A percentile compares a stretch with the other conserved stretches of the same genome.
Evolutionary conservation across 1,140 invertebrate species (phyloP).

Genomic region (Trichonephila clavipes): DNA sequence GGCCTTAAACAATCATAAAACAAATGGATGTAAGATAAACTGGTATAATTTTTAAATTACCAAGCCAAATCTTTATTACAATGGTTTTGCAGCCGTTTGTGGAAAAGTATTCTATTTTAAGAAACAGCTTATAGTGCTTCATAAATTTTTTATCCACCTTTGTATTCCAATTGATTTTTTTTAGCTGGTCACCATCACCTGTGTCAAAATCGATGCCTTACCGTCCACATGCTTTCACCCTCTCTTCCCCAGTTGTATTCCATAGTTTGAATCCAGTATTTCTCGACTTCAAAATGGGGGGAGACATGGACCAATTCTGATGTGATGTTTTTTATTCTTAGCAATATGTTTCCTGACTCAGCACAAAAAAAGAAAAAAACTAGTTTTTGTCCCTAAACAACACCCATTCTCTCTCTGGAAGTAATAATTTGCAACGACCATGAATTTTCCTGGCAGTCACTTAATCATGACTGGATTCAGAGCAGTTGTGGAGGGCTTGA

Average conservation of each 20-base stretch:
- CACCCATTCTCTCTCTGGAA: not conserved
- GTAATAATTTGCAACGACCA: too few species aligned
- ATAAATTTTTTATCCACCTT: not conserved
- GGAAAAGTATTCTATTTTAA: not conserved
- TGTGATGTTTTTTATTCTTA: constrained; percentile 59
- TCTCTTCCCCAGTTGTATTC: constrained; percentile 9
- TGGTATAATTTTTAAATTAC: too few species aligned
- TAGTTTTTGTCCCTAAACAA: not conserved
- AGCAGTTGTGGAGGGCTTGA: not conserved
- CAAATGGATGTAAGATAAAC: too few species aligned
- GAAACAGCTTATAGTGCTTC: not conserved
- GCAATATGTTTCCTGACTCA: not conserved
- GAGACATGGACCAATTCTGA: constrained; percentile 33
- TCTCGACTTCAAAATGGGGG: constrained; percentile 13
- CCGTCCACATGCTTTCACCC: constrained; percentile 72
- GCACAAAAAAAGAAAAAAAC: not conserved
- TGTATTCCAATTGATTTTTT: not conserved
- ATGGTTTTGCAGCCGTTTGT: not conserved
- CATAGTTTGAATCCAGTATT: constrained; percentile 3
- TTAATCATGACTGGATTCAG: too few species aligned
- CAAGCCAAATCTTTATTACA: too few species aligned
- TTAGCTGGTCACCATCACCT: not conserved
- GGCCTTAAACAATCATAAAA: too few species aligned
- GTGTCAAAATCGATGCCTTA: constrained; percentile 46
- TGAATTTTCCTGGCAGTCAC: too few species aligned